Conservation (phyloP, 2,888 invertebrate genomes). For the Corbicula japonica region DNA sequence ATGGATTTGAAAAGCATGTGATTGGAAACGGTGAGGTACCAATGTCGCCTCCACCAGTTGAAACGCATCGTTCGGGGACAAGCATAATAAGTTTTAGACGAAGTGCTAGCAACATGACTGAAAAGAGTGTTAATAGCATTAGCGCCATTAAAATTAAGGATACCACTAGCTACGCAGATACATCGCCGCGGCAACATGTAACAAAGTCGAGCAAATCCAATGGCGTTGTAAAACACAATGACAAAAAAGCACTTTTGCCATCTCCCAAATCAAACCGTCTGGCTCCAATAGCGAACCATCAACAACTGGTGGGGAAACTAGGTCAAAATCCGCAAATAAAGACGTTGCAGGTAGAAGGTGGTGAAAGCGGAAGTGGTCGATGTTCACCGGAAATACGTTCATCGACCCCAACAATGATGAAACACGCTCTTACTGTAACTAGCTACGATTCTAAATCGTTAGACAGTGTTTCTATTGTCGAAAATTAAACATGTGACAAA, state of each 20-base stretch:
- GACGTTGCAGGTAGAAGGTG: no score
- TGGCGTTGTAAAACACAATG: no score
- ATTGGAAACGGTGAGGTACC: slow-evolving; percentile 18
- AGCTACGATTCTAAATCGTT: slow-evolving; percentile 3
- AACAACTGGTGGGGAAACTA: slow-evolving; percentile 7
- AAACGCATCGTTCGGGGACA: slow-evolving; percentile 26
- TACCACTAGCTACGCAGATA: no score
- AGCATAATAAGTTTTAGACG: slow-evolving; percentile 46
- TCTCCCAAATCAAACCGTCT: slow-evolving; percentile 1
- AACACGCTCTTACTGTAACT: background rate
- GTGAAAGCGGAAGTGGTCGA: background rate
- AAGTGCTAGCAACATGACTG: slow-evolving; percentile 15
- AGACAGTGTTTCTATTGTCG: slow-evolving; percentile 20
- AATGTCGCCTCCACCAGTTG: slow-evolving; percentile 21
- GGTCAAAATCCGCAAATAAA: no score
- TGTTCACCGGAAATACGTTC: no score
- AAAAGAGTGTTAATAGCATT: slow-evolving; percentile 17
- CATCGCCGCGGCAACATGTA: no score
- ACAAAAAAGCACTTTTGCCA: no score
- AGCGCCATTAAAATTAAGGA: slow-evolving; percentile 27
- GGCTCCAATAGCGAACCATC: slow-evolving; percentile 18
- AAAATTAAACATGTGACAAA: background rate
- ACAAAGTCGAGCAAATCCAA: no score
- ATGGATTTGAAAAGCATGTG: slow-evolving; percentile 32
- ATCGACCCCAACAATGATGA: slow-evolving; percentile 14